These are phyloP conservation scores for Campoplex nolae DNA, from an alignment of 2,888 invertebrate genomes.

Conservation along the genomic window DNA sequence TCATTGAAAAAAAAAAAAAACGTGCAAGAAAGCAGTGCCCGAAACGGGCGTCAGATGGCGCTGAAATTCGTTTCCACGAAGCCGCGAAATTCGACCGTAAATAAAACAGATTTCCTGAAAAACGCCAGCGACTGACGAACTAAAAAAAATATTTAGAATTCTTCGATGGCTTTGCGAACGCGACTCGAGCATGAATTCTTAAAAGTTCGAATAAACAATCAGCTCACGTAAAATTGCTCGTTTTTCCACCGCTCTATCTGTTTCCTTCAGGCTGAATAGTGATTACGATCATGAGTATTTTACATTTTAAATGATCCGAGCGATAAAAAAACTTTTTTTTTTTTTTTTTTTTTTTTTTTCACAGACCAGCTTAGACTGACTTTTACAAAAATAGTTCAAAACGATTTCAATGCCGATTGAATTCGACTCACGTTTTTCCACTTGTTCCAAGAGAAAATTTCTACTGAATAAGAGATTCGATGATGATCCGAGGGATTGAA, in stretches of 20 bases:
- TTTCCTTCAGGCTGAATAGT: too few species aligned
- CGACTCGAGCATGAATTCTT: not conserved
- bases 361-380: too few species aligned
- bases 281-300: not conserved
- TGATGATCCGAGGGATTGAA: too few species aligned
- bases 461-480: too few species aligned
- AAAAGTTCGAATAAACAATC: not conserved
- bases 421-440: not conserved
- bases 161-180: not conserved
- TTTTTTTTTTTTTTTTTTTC: too few species aligned
- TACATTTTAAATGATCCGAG: not conserved
- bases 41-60: not conserved
- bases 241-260: not conserved
- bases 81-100: not conserved
- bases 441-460: not conserved
- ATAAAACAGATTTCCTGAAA: not conserved
- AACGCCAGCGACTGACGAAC: not conserved
- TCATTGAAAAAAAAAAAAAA: not conserved
- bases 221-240: not conserved
- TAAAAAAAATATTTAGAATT: not conserved
- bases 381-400: too few species aligned
- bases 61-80: not conserved
- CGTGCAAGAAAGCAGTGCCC: not conserved
- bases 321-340: not conserved
- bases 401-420: not conserved